A percentile compares a stretch with the other conserved stretches of the same genome.
These are phyloP conservation scores for Chaunax sp. DNA, from an alignment of 2,797 vertebrate genomes.

Conservation along the genomic window DNA sequence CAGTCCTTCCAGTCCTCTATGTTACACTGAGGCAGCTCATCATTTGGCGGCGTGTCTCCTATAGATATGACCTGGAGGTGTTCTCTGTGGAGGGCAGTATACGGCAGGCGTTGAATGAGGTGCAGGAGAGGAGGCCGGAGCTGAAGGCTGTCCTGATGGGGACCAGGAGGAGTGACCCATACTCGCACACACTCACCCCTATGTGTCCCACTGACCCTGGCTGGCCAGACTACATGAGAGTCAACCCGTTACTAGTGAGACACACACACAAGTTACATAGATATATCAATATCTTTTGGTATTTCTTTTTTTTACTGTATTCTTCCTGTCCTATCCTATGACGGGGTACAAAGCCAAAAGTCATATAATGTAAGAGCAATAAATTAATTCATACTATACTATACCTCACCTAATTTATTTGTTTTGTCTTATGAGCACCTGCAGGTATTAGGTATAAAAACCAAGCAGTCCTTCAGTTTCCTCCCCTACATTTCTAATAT, in stretches of 20 bases:
- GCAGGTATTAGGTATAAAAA: conserved; percentile 21
- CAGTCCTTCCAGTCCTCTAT: too few relatives aligned
- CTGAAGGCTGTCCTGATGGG: conserved; percentile 94
- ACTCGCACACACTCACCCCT: conserved; percentile 86
- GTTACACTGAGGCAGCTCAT: not conserved
- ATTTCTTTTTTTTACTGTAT: not conserved
- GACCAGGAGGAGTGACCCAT: conserved; percentile 92
- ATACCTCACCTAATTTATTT: not conserved
- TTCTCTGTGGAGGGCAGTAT: conserved; percentile 90
- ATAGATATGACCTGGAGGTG: conserved; percentile 88
- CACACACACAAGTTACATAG: not conserved
- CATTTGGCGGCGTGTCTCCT: not conserved
- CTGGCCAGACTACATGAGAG: conserved; percentile 94
- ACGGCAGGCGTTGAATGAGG: conserved; percentile 85
- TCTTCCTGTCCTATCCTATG: not conserved
- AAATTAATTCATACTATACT: not conserved
- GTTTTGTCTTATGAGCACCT: not conserved
- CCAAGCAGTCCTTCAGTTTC: not conserved
- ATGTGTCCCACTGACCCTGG: conserved; percentile 90
- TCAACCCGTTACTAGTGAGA: conserved; percentile 93
- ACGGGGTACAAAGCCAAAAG: not conserved
- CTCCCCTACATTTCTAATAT: not conserved
- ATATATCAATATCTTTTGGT: not conserved
- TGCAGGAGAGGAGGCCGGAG: conserved; percentile 85
- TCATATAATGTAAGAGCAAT: not conserved